Percentiles rank a stretch among this genome's conserved stretches.
Evolutionary conservation across 2,113 vertebrate genomes (phyloP).

Genomic region (Microtus ochrogaster): DNA sequence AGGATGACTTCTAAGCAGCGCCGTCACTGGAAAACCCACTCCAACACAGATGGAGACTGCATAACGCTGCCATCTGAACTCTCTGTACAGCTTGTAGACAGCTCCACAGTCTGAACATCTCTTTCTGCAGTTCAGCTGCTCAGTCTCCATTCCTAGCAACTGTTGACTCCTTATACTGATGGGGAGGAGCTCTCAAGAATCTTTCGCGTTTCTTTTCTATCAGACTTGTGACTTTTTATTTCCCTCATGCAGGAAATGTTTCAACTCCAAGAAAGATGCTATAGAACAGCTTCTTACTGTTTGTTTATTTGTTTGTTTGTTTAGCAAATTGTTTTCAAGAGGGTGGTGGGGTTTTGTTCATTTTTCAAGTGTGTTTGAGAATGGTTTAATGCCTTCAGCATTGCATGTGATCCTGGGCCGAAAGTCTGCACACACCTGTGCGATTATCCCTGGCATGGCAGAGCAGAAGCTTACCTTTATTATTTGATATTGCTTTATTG

Average conservation of each 20-base stretch:
- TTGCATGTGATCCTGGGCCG: conserved; percentile 94
- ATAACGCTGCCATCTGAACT: background rate
- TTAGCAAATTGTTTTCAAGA: background rate
- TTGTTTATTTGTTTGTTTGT: background rate
- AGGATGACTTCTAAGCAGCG: background rate
- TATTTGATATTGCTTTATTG: conserved; percentile 78
- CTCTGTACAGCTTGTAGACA: background rate
- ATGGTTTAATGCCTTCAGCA: conserved; percentile 90
- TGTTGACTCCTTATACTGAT: background rate
- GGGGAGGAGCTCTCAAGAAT: background rate
- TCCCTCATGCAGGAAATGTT: background rate
- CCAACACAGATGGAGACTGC: background rate
- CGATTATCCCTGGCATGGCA: conserved; percentile 89
- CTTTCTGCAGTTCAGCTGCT: background rate
- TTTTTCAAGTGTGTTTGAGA: background rate
- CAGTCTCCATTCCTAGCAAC: background rate
- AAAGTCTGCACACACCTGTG: conserved; percentile 91
- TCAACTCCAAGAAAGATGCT: background rate
- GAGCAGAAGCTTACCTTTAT: conserved; percentile 92
- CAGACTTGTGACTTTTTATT: background rate
- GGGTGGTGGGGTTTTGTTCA: conserved; percentile 72
- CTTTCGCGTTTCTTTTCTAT: background rate
- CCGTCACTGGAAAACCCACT: background rate
- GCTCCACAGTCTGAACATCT: background rate
- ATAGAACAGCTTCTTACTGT: background rate